These are phyloP conservation scores for Atta colombica DNA, from an alignment of 1,140 invertebrate genomes.

Conservation along the genomic window DNA sequence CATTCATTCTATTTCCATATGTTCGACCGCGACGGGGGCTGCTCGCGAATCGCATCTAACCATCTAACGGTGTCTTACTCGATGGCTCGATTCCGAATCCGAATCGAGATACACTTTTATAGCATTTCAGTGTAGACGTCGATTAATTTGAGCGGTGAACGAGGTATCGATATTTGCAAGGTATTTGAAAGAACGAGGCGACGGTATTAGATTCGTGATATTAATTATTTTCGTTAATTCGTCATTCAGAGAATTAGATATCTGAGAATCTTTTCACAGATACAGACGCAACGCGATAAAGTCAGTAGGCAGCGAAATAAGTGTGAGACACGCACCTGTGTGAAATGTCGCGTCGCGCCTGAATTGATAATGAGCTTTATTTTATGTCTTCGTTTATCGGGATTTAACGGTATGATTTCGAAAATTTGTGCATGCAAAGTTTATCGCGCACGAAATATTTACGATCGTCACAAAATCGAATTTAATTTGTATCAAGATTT, in stretches of 20 bases:
- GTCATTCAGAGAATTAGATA: not conserved
- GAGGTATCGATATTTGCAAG: not conserved
- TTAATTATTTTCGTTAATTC: not conserved
- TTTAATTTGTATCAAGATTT: conserved; percentile 4
- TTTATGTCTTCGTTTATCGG: not conserved
- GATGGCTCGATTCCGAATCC: not conserved
- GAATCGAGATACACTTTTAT: not conserved
- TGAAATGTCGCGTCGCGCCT: not conserved
- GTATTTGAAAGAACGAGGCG: no score
- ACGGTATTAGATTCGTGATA: not conserved
- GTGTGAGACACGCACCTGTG: not conserved
- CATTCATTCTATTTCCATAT: conserved; percentile 13
- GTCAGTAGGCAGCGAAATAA: not conserved
- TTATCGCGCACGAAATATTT: not conserved
- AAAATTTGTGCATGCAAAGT: not conserved
- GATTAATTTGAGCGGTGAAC: not conserved
- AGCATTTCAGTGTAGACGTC: not conserved
- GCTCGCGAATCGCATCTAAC: not conserved
- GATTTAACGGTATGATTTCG: not conserved
- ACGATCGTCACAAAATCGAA: not conserved
- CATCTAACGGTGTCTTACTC: not conserved
- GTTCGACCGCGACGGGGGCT: not conserved
- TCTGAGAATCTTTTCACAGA: no score
- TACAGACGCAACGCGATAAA: not conserved
- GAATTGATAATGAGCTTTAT: not conserved